A percentile compares a stretch with the other conserved stretches of the same genome.
phyloP scores from a whole-genome alignment of 2,888 invertebrate genomes.

The Allolobophora icterica region DNA sequence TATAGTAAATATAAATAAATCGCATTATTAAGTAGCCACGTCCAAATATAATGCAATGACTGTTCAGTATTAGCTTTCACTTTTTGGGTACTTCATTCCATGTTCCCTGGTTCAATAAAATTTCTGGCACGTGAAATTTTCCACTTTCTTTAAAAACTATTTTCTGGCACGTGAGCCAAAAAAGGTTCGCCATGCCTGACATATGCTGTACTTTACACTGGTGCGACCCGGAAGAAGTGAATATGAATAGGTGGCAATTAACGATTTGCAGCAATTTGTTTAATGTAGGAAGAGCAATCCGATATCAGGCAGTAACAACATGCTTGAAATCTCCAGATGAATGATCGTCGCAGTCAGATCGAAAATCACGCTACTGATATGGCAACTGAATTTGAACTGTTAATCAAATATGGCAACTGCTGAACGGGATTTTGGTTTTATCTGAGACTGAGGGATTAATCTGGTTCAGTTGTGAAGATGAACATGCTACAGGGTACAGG shows the following conservation, averaged over 20 bases:
- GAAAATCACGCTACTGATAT: background rate
- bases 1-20: too few species aligned
- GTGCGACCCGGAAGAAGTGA: background rate
- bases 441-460: background rate
- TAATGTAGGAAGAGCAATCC: background rate
- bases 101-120: too few species aligned
- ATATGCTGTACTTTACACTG: background rate
- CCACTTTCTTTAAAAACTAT: too few species aligned
- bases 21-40: too few species aligned
- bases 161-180: too few species aligned
- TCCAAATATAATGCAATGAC: too few species aligned
- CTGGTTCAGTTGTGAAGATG: background rate
- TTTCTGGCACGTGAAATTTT: too few species aligned
- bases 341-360: background rate
- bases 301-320: background rate
- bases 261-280: background rate
- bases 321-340: slow-evolving; percentile 1
- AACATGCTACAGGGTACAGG: background rate
- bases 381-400: background rate
- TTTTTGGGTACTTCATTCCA: too few species aligned
- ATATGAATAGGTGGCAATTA: background rate
- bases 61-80: too few species aligned
- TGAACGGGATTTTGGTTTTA: background rate
- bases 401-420: slow-evolving; percentile 17
- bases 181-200: too few species aligned